Evolutionary conservation across 2,888 invertebrate genomes (phyloP).

Genomic region (Pammene aurita): DNA sequence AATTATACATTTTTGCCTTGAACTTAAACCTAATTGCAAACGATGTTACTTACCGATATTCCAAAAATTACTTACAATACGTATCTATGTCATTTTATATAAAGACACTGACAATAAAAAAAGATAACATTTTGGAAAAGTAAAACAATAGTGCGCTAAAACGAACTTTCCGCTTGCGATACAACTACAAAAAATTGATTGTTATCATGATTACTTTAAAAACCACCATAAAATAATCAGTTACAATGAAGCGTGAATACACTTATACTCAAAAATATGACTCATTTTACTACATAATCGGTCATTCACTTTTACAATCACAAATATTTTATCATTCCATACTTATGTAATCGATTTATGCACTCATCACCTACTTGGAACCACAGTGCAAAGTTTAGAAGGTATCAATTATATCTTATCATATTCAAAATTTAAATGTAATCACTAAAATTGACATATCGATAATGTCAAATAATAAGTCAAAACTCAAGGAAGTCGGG

Average conservation of each 20-base stretch:
- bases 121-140: too few species aligned
- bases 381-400: neutral
- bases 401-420: constrained; percentile 1
- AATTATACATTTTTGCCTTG: too few species aligned
- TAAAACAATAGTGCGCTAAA: too few species aligned
- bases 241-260: neutral
- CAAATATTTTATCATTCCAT: constrained; percentile 18
- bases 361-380: neutral
- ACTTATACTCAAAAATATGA: neutral
- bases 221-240: too few species aligned
- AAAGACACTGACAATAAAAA: too few species aligned
- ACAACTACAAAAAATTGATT: too few species aligned
- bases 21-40: too few species aligned
- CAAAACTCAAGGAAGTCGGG: neutral
- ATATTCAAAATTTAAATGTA: neutral
- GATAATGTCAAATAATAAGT: neutral
- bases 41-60: too few species aligned
- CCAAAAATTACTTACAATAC: too few species aligned
- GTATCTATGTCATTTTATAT: too few species aligned
- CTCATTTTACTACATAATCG: constrained; percentile 15
- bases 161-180: too few species aligned
- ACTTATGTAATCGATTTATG: constrained; percentile 16
- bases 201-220: too few species aligned
- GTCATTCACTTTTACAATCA: constrained; percentile 27
- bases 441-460: neutral